Percentiles rank a stretch among this genome's conserved stretches.
Conservation (phyloP, 2,113 vertebrate species). For the Hystrix cristata region DNA sequence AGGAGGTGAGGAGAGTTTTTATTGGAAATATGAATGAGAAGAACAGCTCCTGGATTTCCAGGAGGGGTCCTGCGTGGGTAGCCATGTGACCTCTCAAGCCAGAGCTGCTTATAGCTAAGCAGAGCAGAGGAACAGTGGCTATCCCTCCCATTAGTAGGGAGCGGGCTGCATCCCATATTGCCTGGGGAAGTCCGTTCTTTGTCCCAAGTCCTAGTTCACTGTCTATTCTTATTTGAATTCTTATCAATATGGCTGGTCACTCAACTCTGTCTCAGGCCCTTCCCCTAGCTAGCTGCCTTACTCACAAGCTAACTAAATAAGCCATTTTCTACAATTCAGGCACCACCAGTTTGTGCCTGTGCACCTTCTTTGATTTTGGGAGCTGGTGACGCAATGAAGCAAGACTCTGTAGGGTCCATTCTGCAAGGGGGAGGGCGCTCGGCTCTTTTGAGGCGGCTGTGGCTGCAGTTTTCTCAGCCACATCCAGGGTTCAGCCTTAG, state of each 20-base stretch:
- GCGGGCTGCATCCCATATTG: background rate
- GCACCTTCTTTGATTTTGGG: background rate
- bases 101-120: background rate
- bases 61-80: background rate
- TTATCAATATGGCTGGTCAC: background rate
- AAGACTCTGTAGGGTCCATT: background rate
- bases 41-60: background rate
- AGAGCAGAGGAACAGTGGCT: background rate
- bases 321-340: background rate
- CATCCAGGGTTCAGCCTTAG: background rate
- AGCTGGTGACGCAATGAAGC: background rate
- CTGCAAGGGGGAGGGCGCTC: background rate
- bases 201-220: background rate
- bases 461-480: background rate
- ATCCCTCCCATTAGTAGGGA: background rate
- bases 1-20: background rate
- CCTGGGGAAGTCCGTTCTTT: background rate
- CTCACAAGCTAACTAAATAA: background rate
- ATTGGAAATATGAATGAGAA: background rate
- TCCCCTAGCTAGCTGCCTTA: background rate
- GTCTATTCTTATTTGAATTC: background rate
- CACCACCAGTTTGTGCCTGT: background rate
- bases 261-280: background rate
- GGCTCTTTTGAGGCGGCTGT: background rate
- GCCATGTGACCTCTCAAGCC: background rate